phyloP scores from a whole-genome alignment of 1,140 invertebrate species.

The Drosophila fuyamai region DNA sequence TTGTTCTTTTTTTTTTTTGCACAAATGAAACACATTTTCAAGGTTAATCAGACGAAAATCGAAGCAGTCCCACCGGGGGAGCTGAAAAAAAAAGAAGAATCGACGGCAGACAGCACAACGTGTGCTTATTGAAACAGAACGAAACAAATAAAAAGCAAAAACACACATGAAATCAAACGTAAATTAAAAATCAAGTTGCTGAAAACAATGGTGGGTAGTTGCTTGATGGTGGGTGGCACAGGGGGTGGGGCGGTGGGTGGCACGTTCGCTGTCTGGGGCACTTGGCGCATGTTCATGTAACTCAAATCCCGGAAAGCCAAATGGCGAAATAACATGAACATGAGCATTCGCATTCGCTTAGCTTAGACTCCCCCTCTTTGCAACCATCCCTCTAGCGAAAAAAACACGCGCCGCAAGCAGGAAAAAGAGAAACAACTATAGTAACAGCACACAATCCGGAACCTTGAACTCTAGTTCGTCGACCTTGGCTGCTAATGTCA shows the following conservation, averaged over 20 bases:
- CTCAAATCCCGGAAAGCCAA: constrained; percentile 76
- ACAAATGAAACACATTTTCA: constrained; percentile 45
- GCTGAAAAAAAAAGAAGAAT: not conserved
- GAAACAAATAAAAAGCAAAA: constrained; percentile 14
- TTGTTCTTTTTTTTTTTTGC: constrained; percentile 2
- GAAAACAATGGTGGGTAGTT: constrained; percentile 7
- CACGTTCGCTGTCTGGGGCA: constrained; percentile 56
- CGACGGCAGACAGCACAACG: constrained; percentile 33
- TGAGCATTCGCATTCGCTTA: constrained; percentile 57
- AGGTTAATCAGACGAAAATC: constrained; percentile 59
- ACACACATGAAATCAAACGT: constrained; percentile 28
- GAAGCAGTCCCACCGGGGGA: not conserved
- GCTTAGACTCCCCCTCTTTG: constrained; percentile 35
- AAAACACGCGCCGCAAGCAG: constrained; percentile 52
- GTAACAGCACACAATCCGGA: constrained; percentile 30
- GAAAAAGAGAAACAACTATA: constrained; percentile 35
- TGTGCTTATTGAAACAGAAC: constrained; percentile 53
- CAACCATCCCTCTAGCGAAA: not conserved
- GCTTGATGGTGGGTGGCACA: not conserved
- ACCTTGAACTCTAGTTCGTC: constrained; percentile 88
- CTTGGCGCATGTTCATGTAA: constrained; percentile 73
- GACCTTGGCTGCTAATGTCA: constrained; percentile 85
- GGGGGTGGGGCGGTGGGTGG: constrained; percentile 11
- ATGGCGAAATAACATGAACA: constrained; percentile 76
- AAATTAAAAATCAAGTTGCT: constrained; percentile 43